Percentiles rank a stretch among this genome's conserved stretches.
phyloP scores from a whole-genome alignment of 2,113 vertebrate species.

The Acanthisitta chloris region DNA sequence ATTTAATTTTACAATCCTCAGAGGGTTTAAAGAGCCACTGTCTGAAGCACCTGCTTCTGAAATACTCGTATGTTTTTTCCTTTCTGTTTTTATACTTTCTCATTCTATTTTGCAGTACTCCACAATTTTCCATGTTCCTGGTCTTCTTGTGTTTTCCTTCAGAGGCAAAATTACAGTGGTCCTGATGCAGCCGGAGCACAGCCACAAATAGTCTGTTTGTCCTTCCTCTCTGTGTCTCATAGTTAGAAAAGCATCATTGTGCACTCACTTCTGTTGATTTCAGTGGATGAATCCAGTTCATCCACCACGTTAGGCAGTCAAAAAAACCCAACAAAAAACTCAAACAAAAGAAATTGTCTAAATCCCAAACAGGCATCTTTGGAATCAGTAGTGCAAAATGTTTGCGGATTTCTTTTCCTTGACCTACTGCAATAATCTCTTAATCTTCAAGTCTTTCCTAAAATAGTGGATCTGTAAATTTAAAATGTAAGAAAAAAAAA shows the following conservation, averaged over 20 bases:
- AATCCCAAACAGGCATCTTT: conserved; percentile 84
- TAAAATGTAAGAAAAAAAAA: not conserved
- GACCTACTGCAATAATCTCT: conserved; percentile 56
- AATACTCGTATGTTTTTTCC: conserved; percentile 4
- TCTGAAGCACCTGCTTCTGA: conserved; percentile 61
- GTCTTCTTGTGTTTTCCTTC: conserved; percentile 11
- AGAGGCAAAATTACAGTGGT: conserved; percentile 30
- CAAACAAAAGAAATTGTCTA: conserved; percentile 72
- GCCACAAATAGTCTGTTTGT: conserved; percentile 29
- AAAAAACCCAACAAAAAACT: conserved; percentile 47
- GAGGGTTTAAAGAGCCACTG: conserved; percentile 20
- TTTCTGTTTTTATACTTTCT: not conserved
- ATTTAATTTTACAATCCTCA: conserved; percentile 34
- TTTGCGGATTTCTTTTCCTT: conserved; percentile 69
- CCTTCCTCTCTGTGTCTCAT: not conserved
- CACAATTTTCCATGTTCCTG: not conserved
- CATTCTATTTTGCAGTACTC: conserved; percentile 9
- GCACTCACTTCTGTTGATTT: conserved; percentile 6
- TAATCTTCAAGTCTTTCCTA: conserved; percentile 88
- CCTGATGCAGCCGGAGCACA: conserved; percentile 29
- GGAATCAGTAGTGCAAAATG: conserved; percentile 84
- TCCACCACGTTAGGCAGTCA: conserved; percentile 35
- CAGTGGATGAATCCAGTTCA: conserved; percentile 80
- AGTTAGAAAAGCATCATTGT: conserved; percentile 44
- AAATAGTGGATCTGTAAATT: conserved; percentile 82